Base-by-base conservation (phyloP, 2,888 invertebrate genomes). In the Tipula helvola region DNA sequence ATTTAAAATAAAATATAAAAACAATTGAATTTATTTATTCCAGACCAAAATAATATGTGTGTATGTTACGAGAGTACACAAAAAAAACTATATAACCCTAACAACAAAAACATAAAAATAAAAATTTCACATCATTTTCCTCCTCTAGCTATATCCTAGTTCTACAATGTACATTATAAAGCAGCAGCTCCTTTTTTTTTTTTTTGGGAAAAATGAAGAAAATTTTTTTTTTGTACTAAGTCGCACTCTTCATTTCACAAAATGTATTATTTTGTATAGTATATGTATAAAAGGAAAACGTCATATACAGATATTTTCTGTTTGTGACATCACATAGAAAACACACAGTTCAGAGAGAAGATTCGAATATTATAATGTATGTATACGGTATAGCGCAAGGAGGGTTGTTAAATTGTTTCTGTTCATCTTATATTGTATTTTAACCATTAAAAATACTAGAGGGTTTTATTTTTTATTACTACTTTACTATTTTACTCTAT, bases 301-400 rank as follows among this genome's bases (percentile, higher is more conserved):
- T 86, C 86, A 86, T 44, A 86, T 18, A 86, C 86, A 86, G 86
- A 86, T 16, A 86, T 83, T 44, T 28, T 86, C 86, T 86, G 86
- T 86, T 44, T 42, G 44, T 86, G 86, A 86, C 86, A 86, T 86
- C 47, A 86, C 39, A 84, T 84, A 84, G 84, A 84, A 71, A n/a
- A 71, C n/a, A 71, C 71, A 71, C 71, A 71, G 71, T 71, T 41
- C n/a, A 84, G 36, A 41, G 39, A 36, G 41, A 41, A 84, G 36
- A 41, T 39, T 84, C 39, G 13, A 84, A 41, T 28, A 28, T 28
- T 28, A 28, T 41, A 84, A 84, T 41, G 41, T 16, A 39, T 41
- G n/a, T 84, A 83, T 84, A 41, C 28, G 28, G 28, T 28, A 28
- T 28, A 28, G 28, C 28, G 84, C 71, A 71, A 71, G n/a, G 84